Conservation (phyloP, 2,888 invertebrate species). For the Sphaeridia pumilis region DNA sequence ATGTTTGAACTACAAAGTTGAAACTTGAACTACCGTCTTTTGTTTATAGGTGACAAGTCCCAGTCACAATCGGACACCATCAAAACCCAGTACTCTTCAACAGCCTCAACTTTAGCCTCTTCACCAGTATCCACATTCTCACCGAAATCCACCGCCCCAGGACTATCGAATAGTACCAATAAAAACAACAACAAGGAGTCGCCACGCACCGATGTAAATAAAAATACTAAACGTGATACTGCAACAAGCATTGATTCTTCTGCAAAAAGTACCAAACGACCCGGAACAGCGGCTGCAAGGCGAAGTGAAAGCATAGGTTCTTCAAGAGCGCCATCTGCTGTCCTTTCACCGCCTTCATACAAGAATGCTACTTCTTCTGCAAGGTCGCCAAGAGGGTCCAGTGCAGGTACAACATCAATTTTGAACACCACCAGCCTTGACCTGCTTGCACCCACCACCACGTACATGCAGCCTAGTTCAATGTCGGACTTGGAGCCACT, state of each 20-base stretch:
- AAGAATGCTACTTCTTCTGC: background rate
- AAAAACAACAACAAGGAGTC: too few species aligned
- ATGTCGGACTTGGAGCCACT: constrained; percentile 15
- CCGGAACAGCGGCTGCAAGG: too few species aligned
- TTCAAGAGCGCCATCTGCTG: constrained; percentile 18
- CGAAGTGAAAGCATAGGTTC: constrained; percentile 10
- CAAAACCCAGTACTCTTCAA: constrained; percentile 31
- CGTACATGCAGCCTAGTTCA: constrained; percentile 13
- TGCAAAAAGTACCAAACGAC: too few species aligned
- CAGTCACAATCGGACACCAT: too few species aligned
- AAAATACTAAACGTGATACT: too few species aligned
- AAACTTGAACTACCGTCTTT: too few species aligned
- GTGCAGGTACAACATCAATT: constrained; percentile 20
- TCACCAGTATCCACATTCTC: constrained; percentile 31
- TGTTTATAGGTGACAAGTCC: constrained; percentile 15
- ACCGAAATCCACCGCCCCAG: too few species aligned
- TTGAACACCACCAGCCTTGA: constrained; percentile 19
- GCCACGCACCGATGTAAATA: too few species aligned
- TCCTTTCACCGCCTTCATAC: constrained; percentile 18
- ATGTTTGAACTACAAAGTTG: too few species aligned
- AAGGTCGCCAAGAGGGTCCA: constrained; percentile 10
- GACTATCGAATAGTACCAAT: too few species aligned
- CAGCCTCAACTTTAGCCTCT: constrained; percentile 33
- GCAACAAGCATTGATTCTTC: too few species aligned
- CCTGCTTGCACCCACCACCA: constrained; percentile 20